A percentile compares a stretch with the other conserved stretches of the same genome.
These are phyloP conservation scores for Sarcophaga caerulescens DNA, from an alignment of 2,888 invertebrate genomes.

Conservation along the genomic window DNA sequence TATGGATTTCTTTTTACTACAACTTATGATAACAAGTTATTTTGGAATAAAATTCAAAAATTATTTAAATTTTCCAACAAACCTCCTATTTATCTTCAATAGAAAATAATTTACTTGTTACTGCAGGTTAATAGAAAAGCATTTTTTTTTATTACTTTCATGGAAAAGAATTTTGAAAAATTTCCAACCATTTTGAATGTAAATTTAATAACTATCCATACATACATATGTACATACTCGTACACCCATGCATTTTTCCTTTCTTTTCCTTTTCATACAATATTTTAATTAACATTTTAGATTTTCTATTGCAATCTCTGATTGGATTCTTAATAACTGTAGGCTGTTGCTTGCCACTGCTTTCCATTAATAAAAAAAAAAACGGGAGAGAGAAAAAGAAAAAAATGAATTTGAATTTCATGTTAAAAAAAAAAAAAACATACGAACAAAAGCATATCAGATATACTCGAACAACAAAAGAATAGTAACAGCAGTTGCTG, in stretches of 20 bases:
- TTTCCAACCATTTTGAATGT: neutral
- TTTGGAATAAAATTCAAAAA: too few species aligned
- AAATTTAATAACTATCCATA: neutral
- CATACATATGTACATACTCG: too few species aligned
- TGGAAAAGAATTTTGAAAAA: neutral
- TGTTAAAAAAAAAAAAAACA: conserved; percentile 10
- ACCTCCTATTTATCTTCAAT: too few species aligned
- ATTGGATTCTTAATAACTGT: conserved; percentile 4
- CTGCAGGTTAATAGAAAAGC: neutral
- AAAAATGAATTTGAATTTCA: conserved; percentile 33
- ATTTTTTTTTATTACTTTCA: neutral
- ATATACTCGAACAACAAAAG: neutral
- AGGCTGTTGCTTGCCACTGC: neutral
- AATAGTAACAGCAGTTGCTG: neutral
- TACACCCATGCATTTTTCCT: too few species aligned
- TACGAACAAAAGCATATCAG: neutral
- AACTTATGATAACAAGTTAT: too few species aligned
- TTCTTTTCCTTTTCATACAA: conserved; percentile 3
- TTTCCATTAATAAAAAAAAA: too few species aligned
- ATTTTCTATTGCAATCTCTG: neutral
- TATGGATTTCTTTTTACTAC: too few species aligned
- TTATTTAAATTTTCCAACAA: too few species aligned
- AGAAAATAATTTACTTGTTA: neutral
- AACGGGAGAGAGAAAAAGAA: neutral
- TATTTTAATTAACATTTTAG: neutral